Evolutionary conservation across 2,797 vertebrate species (phyloP), one percentile per base, ranked within the genome.

Genomic region (Microctenopoma steveboyesi): DNA sequence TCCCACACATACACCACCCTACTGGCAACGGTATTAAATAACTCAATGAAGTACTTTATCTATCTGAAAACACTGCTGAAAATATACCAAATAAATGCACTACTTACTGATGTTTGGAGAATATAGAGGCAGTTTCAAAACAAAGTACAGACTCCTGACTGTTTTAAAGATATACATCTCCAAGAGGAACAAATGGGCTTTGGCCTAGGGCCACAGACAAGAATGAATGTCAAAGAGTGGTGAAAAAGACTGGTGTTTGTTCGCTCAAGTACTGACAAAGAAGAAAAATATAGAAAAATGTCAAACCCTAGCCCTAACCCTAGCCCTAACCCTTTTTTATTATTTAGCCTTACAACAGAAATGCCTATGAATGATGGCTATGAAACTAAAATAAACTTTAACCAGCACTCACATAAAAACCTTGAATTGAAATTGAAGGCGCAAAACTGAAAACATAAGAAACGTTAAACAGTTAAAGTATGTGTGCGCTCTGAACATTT

Each of bases 401-500:
- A 55, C 37, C 51, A 14, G 25, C 28, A 37, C 18, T 40, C 16
- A 11, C 5, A 35, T 15, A 33, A 6, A 14, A 46, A 46, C 37
- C 10, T 30, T 45, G 18, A 59, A 7, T 27, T 14, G 50, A 59
- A 25, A 9, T 59, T 14, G 8, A 12, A 39, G 14, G 15, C 3
- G 4, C 6, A 37, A 27, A 16, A 14, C 18, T 3, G 11, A 61
- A 52, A 64, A 10, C 37, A 15, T 22, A 22, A 22, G 0, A 27
- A 0, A 30, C n/a, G 15, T 3, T 25, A 40, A 53, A 16, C 4
- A 42, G 8, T 30, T 7, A 4, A 3, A 9, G 16, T 13, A 14
- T 37, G 33, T 27, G 16, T 13, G 15, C 30, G 43, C 27, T 28
- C 15, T 39, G 49, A 25, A 46, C 42, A 73, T 79, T 72, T 72